A percentile compares a stretch with the other conserved stretches of the same genome.
These are phyloP conservation scores for Elanus axillaris DNA, from an alignment of 2,113 vertebrate species.

Conservation along the genomic window DNA sequence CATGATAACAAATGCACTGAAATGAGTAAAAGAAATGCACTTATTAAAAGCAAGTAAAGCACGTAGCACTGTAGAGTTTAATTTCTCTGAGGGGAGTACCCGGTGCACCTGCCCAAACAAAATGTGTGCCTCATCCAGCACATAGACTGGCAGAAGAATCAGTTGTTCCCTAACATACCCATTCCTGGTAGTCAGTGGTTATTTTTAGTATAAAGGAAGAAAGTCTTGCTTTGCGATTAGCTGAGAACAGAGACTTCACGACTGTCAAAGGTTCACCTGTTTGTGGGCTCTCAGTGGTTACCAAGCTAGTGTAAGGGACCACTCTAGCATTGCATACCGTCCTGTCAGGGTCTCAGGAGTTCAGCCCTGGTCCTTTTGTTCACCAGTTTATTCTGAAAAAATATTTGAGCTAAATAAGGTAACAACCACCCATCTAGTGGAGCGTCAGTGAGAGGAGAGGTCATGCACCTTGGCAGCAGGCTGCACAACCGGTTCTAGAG, in stretches of 20 bases:
- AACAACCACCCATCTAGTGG: background rate
- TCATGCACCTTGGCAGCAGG: background rate
- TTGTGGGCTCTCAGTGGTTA: background rate
- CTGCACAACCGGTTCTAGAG: background rate
- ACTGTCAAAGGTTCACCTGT: background rate
- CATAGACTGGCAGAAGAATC: background rate
- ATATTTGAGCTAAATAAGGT: background rate
- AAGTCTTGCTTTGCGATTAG: background rate
- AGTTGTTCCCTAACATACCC: background rate
- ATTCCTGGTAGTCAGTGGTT: background rate
- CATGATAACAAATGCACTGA: background rate
- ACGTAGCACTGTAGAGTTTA: background rate
- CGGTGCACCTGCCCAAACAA: conserved; percentile 5
- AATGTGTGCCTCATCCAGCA: background rate
- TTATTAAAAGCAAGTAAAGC: background rate
- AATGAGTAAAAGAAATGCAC: background rate
- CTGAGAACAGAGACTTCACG: background rate
- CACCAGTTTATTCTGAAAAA: background rate
- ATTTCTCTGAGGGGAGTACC: background rate
- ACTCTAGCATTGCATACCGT: background rate
- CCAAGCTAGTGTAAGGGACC: background rate
- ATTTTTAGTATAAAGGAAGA: background rate
- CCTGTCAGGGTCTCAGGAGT: background rate
- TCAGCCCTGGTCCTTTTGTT: background rate
- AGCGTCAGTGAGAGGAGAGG: background rate